Conservation (phyloP, 2,113 vertebrate species). For the Elachura formosa region DNA sequence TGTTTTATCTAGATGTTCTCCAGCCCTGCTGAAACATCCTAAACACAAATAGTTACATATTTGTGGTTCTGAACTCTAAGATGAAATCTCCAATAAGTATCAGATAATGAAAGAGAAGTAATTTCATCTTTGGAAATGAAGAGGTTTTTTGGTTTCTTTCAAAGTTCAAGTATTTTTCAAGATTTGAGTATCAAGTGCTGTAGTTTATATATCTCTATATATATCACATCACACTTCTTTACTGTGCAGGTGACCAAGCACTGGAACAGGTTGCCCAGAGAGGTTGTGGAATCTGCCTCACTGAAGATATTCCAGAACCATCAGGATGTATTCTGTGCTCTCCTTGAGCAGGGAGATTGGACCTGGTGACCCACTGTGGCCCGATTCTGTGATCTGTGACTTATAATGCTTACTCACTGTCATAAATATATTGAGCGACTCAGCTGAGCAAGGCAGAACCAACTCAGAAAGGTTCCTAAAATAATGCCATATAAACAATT, state of each 20-base stretch:
- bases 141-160: background rate
- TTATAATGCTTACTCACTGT: background rate
- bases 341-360: background rate
- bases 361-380: background rate
- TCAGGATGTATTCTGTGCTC: background rate
- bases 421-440: background rate
- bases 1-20: background rate
- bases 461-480: background rate
- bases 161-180: background rate
- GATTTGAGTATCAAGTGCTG: background rate
- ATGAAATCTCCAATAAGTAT: background rate
- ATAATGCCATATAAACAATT: background rate
- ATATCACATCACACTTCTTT: background rate
- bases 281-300: background rate
- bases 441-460: background rate
- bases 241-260: background rate
- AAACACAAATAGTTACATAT: background rate
- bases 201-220: background rate
- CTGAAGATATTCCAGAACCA: background rate
- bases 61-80: background rate
- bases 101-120: background rate
- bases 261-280: background rate
- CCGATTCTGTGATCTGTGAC: background rate
- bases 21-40: background rate
- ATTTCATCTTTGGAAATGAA: background rate